These are phyloP conservation scores for Holacanthella duospinosa DNA, from an alignment of 2,888 invertebrate species.

Conservation along the genomic window DNA sequence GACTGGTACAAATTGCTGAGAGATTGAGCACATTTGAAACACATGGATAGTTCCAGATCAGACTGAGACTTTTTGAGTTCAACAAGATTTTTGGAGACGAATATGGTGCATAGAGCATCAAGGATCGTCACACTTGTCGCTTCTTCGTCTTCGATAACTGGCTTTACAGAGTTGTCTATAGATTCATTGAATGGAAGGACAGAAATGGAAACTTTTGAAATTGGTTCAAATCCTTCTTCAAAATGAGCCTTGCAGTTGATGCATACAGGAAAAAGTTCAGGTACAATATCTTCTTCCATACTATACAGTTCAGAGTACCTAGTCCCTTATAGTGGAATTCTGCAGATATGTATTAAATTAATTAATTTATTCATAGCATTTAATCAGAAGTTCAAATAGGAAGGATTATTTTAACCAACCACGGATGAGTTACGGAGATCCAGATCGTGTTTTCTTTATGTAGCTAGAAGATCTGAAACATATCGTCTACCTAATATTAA, in stretches of 20 bases:
- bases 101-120: not conserved
- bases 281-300: no score
- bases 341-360: no score
- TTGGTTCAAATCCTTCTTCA: not conserved
- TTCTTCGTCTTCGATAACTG: not conserved
- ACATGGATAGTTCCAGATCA: not conserved
- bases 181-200: not conserved
- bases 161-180: not conserved
- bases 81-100: not conserved
- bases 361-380: no score
- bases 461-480: no score
- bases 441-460: no score
- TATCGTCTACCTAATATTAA: no score
- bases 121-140: not conserved
- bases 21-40: not conserved
- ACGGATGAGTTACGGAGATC: no score
- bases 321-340: no score
- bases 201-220: not conserved
- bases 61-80: not conserved
- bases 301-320: no score
- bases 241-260: not conserved
- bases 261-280: no score
- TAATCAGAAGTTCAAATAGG: no score
- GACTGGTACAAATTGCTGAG: not conserved
- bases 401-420: no score